A percentile compares a stretch with the other conserved stretches of the same genome.
Conservation (phyloP, 2,888 invertebrate genomes). For the Drosophila mettleri region DNA sequence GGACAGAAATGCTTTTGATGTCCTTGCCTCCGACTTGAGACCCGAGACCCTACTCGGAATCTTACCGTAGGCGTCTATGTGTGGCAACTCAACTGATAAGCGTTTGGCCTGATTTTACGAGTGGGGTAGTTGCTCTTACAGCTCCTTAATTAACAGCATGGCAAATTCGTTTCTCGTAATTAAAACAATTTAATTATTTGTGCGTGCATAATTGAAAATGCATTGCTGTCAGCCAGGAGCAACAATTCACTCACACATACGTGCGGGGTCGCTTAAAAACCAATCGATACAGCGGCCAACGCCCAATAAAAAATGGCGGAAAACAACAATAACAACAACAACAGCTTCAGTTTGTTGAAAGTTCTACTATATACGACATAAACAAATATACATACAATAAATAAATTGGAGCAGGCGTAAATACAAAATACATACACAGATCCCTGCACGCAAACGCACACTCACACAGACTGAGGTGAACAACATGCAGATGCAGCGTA, state of each 20-base stretch:
- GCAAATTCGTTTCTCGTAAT: slow-evolving; percentile 64
- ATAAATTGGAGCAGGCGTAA: slow-evolving; percentile 79
- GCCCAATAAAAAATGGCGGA: slow-evolving; percentile 70
- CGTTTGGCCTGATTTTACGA: slow-evolving; percentile 39
- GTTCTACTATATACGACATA: slow-evolving; percentile 65
- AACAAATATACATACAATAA: slow-evolving; percentile 75
- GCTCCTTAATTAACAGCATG: slow-evolving; percentile 64
- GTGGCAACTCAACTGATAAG: slow-evolving; percentile 43
- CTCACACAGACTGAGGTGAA: slow-evolving; percentile 44
- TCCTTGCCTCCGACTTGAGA: slow-evolving; percentile 7
- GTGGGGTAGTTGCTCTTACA: slow-evolving; percentile 13
- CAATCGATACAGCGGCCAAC: slow-evolving; percentile 74
- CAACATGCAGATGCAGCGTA: slow-evolving; percentile 67
- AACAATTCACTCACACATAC: slow-evolving; percentile 21
- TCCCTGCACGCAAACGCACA: not conserved
- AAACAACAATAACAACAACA: slow-evolving; percentile 45
- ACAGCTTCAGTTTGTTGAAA: slow-evolving; percentile 64
- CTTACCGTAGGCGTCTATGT: slow-evolving; percentile 14
- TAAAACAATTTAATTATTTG: slow-evolving; percentile 77
- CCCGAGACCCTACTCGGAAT: slow-evolving; percentile 1
- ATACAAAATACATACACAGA: slow-evolving; percentile 57
- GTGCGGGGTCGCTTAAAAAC: slow-evolving; percentile 56
- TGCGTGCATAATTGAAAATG: slow-evolving; percentile 77
- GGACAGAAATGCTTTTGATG: slow-evolving; percentile 40
- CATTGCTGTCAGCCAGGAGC: slow-evolving; percentile 46